These are phyloP conservation scores for Ophthalmotilapia sp. DNA, from an alignment of 2,113 vertebrate genomes.

Conservation along the genomic window DNA sequence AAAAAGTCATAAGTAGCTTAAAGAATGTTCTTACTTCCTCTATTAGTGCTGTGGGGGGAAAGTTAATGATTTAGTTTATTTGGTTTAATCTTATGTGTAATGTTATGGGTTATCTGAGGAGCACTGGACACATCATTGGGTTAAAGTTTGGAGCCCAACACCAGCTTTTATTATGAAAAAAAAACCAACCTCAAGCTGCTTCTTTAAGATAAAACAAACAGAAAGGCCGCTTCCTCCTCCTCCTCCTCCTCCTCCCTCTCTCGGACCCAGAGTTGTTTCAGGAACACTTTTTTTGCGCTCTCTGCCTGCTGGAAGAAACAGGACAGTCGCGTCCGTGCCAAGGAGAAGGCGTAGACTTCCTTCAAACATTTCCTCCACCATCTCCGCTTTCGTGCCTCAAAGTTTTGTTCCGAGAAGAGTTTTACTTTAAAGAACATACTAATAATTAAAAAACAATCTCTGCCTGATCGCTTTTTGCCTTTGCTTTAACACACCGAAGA, in stretches of 20 bases:
- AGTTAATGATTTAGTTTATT: not conserved
- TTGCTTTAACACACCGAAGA: not conserved
- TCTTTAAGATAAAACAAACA: conserved; percentile 36
- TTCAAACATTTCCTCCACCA: conserved; percentile 51
- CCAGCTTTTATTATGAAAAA: not conserved
- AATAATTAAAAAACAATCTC: not conserved
- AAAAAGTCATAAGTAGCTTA: not conserved
- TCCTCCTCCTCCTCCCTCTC: not conserved
- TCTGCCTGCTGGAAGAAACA: conserved; percentile 10
- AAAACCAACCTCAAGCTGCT: conserved; percentile 3
- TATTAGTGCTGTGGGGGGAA: not conserved
- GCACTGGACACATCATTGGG: not conserved
- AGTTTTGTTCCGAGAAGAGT: not conserved
- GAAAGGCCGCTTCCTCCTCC: not conserved
- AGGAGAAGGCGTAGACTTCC: conserved; percentile 67
- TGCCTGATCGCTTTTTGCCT: not conserved
- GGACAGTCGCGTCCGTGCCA: conserved; percentile 25
- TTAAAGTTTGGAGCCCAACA: not conserved
- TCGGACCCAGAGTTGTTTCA: conserved; percentile 41
- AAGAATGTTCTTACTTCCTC: not conserved
- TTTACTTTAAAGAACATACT: not conserved
- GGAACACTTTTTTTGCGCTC: conserved; percentile 18
- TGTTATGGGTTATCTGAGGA: not conserved
- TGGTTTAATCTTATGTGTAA: not conserved
- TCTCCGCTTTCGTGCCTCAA: conserved; percentile 22